Percentiles rank a stretch among this genome's conserved stretches.
These are phyloP conservation scores for Pteromalus puparum DNA, from an alignment of 1,140 invertebrate species.

Conservation along the genomic window DNA sequence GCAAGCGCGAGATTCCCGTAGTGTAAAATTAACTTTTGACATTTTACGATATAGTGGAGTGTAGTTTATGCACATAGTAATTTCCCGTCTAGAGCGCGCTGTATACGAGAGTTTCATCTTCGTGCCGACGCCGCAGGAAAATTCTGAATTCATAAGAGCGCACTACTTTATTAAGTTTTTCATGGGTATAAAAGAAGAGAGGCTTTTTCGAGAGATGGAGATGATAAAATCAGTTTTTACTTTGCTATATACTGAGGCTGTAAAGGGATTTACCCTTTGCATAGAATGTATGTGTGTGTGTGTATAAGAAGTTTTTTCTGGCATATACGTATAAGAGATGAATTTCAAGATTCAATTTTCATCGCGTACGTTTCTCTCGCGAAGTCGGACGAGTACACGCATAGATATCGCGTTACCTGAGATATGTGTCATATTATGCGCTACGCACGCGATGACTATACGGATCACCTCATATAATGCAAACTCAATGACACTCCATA, in stretches of 20 bases:
- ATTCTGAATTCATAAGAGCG: background rate
- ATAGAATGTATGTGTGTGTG: too few relatives aligned
- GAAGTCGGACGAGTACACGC: too few relatives aligned
- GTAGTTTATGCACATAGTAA: background rate
- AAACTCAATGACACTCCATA: too few relatives aligned
- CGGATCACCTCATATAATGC: too few relatives aligned
- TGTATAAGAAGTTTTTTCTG: too few relatives aligned
- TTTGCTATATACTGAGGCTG: background rate
- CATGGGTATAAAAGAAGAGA: background rate
- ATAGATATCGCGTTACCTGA: too few relatives aligned
- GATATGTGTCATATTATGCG: too few relatives aligned
- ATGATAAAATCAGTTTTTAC: background rate
- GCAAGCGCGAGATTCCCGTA: background rate
- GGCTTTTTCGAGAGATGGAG: background rate
- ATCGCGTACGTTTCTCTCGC: too few relatives aligned
- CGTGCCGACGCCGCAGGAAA: background rate
- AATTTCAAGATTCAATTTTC: background rate
- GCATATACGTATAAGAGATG: too few relatives aligned
- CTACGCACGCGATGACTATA: too few relatives aligned
- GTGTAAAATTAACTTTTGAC: conserved; percentile 1
- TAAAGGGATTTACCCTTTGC: too few relatives aligned
- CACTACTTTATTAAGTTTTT: background rate
- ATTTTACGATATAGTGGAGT: background rate
- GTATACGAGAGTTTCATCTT: background rate
- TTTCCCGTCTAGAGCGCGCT: background rate